Base-by-base conservation (phyloP, 2,888 invertebrate species). In the Clusia tigrina region DNA sequence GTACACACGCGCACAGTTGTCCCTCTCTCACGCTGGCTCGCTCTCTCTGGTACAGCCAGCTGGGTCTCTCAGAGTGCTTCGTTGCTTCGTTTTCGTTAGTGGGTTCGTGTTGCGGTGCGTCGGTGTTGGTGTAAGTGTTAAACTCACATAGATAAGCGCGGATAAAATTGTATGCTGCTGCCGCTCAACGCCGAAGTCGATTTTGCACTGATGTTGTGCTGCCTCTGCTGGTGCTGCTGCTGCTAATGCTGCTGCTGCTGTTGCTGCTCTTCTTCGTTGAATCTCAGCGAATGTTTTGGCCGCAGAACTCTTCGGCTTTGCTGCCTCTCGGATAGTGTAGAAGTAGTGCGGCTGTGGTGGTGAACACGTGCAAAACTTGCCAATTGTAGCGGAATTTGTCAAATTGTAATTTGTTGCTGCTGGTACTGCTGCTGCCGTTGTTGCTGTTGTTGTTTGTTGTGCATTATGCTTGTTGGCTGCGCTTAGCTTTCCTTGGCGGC, bases 231-330 rank as follows among this genome's bases (percentile, higher is more conserved):
- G 18, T 42, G 60, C 32, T 52, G 59, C 24, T 54, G 59, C 20
- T 32, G 54, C 20, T 59, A 56, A 63, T 64, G 68, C 66, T 53
- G 63, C 60, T 58, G 46, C 52, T 17, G 48, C 18, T 48, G 48
- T 52, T 58, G 63, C 54, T 54, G 56, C 52, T 57, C n/a, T n/a
- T n/a, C n/a, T n/a, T n/a, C n/a, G n/a, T n/a, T n/a, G n/a, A n/a
- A n/a, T n/a, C n/a, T n/a, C n/a, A n/a, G n/a, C n/a, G n/a, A n/a
- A n/a, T n/a, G n/a, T n/a, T n/a, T n/a, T n/a, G n/a, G n/a, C n/a
- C n/a, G n/a, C n/a, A n/a, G n/a, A n/a, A n/a, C n/a, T n/a, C n/a
- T n/a, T n/a, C n/a, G n/a, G n/a, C n/a, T n/a, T n/a, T n/a, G n/a
- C n/a, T n/a, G n/a, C n/a, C n/a, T n/a, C n/a, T n/a, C n/a, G n/a